Conservation (phyloP, 2,113 vertebrate genomes). For the Haemorhous mexicanus region DNA sequence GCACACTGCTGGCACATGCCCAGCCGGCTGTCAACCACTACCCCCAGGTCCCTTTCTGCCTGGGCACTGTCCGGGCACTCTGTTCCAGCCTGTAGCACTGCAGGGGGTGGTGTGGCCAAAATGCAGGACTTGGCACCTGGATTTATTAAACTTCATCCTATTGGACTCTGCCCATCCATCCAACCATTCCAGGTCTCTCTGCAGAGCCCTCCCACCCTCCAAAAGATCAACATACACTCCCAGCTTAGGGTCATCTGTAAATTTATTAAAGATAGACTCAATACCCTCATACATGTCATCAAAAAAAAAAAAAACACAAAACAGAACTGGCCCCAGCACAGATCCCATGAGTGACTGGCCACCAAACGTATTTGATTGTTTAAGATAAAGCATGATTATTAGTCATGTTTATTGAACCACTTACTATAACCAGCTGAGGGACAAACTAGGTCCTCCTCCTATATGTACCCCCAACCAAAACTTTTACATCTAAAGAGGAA, state of each 20-base stretch:
- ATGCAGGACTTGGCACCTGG: too few species aligned
- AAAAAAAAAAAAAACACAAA: neutral
- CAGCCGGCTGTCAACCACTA: rapidly evolving
- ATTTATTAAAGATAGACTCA: neutral
- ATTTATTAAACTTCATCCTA: too few species aligned
- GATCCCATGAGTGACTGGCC: neutral
- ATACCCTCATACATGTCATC: neutral
- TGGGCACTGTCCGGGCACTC: neutral
- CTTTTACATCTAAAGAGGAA: neutral
- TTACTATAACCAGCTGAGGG: neutral
- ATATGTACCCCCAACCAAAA: neutral
- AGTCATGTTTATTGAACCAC: neutral
- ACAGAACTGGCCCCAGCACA: neutral
- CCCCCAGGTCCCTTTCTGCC: neutral
- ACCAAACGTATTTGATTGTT: neutral
- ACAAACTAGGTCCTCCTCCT: neutral
- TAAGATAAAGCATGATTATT: neutral
- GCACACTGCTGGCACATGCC: neutral
- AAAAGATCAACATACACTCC: rapidly evolving
- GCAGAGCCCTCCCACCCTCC: neutral
- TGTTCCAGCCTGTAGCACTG: rapidly evolving
- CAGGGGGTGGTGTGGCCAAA: neutral
- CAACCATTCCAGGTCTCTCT: neutral
- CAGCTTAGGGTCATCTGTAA: neutral
- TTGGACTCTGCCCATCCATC: too few species aligned